A percentile compares a stretch with the other conserved stretches of the same genome.
These are phyloP conservation scores for Clarias fuscus DNA, from an alignment of 2,797 vertebrate genomes.

Conservation along the genomic window DNA sequence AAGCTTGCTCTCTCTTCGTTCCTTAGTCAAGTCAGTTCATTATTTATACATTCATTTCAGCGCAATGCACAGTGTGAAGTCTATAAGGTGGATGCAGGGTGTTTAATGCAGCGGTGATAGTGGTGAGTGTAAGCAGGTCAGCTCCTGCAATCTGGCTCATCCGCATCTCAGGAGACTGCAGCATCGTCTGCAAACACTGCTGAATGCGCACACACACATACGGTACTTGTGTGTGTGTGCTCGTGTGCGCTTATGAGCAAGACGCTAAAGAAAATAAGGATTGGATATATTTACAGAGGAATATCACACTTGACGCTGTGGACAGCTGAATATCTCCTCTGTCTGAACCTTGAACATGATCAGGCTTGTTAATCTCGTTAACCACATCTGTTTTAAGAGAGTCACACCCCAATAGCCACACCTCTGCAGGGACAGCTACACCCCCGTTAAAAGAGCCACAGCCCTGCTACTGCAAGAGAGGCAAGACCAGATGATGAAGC, in stretches of 20 bases:
- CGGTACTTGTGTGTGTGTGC: not conserved
- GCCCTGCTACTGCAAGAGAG: conserved; percentile 7
- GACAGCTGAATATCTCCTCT: not conserved
- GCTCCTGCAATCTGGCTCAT: conserved; percentile 32
- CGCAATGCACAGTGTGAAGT: not conserved
- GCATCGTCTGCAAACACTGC: conserved; percentile 54
- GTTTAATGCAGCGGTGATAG: conserved; percentile 2
- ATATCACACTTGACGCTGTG: not conserved
- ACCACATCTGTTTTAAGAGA: not conserved
- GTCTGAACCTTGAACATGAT: conserved; percentile 2
- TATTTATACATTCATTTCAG: not conserved
- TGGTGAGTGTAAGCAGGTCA: conserved; percentile 26
- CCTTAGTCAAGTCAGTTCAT: not conserved
- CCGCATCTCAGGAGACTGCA: conserved; percentile 54
- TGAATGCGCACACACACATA: conserved; percentile 51
- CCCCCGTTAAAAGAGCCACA: conserved; percentile 27
- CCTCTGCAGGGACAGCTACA: not conserved
- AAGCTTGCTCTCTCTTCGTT: not conserved
- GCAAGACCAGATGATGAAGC: conserved; percentile 27
- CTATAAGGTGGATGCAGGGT: not conserved
- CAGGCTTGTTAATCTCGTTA: not conserved
- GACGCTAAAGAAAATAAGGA: not conserved
- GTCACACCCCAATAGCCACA: conserved; percentile 24
- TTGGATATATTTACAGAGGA: not conserved
- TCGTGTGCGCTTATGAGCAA: not conserved